Conservation (phyloP, 1,140 invertebrate genomes). For the Scylla paramamosain region DNA sequence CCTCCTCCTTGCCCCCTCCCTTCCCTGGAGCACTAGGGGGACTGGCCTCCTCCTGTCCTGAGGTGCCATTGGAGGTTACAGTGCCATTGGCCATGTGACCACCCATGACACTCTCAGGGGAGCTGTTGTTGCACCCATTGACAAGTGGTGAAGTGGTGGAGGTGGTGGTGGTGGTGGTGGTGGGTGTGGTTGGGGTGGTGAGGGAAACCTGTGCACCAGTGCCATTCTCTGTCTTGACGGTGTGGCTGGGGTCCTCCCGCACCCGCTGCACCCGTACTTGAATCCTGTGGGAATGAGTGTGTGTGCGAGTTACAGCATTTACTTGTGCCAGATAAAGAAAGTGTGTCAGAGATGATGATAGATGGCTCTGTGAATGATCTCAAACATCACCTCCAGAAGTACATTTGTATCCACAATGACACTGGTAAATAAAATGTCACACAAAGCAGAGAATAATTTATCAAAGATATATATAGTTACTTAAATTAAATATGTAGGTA, state of each 20-base stretch:
- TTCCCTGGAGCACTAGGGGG: background rate
- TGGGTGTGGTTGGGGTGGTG: conserved; percentile 14
- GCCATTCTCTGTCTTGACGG: conserved; percentile 32
- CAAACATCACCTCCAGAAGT: no score
- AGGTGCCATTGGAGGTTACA: conserved; percentile 46
- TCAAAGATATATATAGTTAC: no score
- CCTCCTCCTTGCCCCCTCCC: conserved; percentile 46
- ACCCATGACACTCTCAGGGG: background rate
- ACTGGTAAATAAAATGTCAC: no score
- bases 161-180: background rate
- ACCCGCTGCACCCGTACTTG: background rate
- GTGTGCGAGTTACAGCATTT: no score
- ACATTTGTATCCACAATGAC: no score
- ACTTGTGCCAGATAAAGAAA: no score
- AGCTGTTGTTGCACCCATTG: conserved; percentile 18
- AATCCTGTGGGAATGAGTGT: background rate
- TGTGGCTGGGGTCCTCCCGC: background rate
- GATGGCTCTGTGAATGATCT: no score
- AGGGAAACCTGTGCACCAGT: background rate
- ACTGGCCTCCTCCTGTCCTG: conserved; percentile 32
- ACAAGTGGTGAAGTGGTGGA: background rate
- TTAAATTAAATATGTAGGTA: no score
- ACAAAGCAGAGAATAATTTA: no score
- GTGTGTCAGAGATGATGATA: no score
- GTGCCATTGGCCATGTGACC: conserved; percentile 45